Conservation (phyloP, 1,140 invertebrate genomes). For the Scylla paramamosain region DNA sequence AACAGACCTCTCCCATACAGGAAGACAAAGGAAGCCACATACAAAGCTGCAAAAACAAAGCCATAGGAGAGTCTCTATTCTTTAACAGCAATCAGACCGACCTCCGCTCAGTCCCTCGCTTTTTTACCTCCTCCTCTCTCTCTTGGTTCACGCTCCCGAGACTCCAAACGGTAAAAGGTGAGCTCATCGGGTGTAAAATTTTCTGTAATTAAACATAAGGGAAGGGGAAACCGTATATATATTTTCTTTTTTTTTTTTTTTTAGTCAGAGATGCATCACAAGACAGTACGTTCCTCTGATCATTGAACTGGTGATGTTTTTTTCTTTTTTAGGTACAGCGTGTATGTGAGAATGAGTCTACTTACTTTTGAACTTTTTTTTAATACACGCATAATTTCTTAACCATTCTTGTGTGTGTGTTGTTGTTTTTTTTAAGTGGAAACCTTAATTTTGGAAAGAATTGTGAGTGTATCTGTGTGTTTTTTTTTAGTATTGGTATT, state of each 20-base stretch:
- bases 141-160: neutral
- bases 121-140: neutral
- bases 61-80: no score
- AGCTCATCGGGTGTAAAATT: neutral
- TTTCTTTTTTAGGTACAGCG: no score
- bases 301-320: neutral
- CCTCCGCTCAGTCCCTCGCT: neutral
- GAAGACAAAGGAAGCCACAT: no score
- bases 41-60: no score
- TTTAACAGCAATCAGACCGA: no score
- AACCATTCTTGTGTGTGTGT: no score
- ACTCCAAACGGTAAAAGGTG: neutral
- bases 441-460: neutral
- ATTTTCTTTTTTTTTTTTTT: neutral
- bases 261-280: neutral
- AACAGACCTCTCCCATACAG: no score
- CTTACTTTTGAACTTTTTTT: no score
- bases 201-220: constrained; percentile 5
- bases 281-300: neutral
- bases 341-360: no score
- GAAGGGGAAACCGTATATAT: neutral
- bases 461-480: neutral
- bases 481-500: neutral
- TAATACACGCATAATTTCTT: no score
- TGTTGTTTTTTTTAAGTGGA: neutral